phyloP scores from a whole-genome alignment of 2,888 invertebrate species.

The Pheosia gnoma region DNA sequence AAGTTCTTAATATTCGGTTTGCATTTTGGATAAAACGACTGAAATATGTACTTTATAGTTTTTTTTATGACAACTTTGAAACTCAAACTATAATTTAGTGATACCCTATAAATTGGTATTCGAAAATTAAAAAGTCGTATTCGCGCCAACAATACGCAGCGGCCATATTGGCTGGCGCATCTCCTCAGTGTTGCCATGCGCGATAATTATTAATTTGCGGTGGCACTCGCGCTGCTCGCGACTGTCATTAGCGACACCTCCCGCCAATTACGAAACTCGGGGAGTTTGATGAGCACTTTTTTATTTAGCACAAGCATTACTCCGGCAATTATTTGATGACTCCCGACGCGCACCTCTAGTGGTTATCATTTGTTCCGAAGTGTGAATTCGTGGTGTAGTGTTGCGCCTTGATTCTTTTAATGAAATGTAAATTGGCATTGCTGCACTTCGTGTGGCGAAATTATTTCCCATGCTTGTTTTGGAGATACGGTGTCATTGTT shows the following conservation, averaged over 20 bases:
- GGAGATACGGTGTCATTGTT: constrained; percentile 1
- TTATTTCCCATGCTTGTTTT: constrained; percentile 9
- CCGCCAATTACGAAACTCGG: constrained; percentile 78
- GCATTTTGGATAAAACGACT: too few relatives aligned
- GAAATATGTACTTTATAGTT: too few relatives aligned
- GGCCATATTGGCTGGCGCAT: constrained; percentile 72
- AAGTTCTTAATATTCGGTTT: too few relatives aligned
- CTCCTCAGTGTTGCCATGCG: constrained; percentile 78
- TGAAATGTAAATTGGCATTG: constrained; percentile 35
- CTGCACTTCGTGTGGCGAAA: constrained; percentile 3
- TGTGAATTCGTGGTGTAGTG: constrained; percentile 50
- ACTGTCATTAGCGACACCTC: constrained; percentile 82
- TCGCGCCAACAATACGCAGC: constrained; percentile 68
- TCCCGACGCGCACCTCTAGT: constrained; percentile 68
- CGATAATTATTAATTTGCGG: constrained; percentile 82
- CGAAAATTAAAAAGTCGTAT: constrained; percentile 61
- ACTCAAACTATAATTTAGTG: constrained; percentile 34
- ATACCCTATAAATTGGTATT: constrained; percentile 48
- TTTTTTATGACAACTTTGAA: too few relatives aligned
- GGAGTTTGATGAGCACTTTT: constrained; percentile 80
- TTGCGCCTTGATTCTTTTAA: constrained; percentile 52
- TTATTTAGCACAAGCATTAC: constrained; percentile 79
- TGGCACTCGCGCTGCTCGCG: constrained; percentile 57
- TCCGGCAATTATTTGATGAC: constrained; percentile 79
- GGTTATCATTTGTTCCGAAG: constrained; percentile 46